phyloP scores from a whole-genome alignment of 1,140 invertebrate species.

The Telenomus remus region DNA sequence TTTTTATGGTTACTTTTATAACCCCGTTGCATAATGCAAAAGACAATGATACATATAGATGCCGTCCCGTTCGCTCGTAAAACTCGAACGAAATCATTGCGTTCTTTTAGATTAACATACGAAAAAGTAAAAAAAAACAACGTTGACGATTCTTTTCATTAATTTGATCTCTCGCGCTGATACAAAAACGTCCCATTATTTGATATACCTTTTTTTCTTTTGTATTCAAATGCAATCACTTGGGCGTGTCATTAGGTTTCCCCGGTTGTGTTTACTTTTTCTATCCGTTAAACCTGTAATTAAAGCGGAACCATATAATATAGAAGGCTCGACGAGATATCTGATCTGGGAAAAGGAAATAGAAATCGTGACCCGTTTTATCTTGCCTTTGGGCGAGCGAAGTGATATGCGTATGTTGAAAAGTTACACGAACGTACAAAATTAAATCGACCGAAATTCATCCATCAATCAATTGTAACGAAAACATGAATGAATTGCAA shows the following conservation, averaged over 20 bases:
- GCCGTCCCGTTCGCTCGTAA: constrained; percentile 1
- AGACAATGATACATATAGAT: constrained; percentile 15
- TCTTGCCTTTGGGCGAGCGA: constrained; percentile 7
- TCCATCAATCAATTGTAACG: too few relatives aligned
- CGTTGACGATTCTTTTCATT: constrained; percentile 9
- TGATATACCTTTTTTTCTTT: constrained; percentile 8
- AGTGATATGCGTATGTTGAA: constrained; percentile 1
- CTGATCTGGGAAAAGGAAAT: constrained; percentile 37
- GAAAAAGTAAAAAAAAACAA: too few relatives aligned
- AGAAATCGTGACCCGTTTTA: constrained; percentile 39
- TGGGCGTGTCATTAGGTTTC: constrained; percentile 22
- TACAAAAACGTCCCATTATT: constrained; percentile 32
- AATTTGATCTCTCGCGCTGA: constrained; percentile 10
- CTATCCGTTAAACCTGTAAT: constrained; percentile 17
- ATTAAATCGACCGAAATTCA: too few relatives aligned
- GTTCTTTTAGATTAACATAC: background rate
- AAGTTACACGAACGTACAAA: too few relatives aligned
- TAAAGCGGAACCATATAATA: constrained; percentile 44
- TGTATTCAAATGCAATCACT: constrained; percentile 31
- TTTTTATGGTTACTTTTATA: constrained; percentile 42
- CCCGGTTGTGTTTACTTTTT: constrained; percentile 31
- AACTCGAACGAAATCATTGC: background rate
- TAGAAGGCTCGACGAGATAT: constrained; percentile 25
- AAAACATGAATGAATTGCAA: too few relatives aligned
- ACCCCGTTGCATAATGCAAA: constrained; percentile 25